These are phyloP conservation scores for Crepidodera aurea DNA, from an alignment of 2,888 invertebrate genomes.

Conservation along the genomic window DNA sequence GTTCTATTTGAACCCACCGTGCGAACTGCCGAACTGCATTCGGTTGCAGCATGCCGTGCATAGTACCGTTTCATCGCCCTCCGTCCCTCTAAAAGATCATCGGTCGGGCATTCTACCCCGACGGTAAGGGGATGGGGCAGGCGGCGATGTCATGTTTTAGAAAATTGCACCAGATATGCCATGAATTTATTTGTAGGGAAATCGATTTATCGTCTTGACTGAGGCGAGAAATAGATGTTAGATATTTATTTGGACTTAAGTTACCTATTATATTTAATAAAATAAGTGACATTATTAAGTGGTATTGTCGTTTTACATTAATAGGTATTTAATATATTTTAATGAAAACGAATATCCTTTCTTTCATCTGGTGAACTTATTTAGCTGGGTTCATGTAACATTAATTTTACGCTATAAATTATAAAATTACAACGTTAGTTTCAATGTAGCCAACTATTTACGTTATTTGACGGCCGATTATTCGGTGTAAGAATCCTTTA, in stretches of 20 bases:
- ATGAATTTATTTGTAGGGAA: slow-evolving; percentile 10
- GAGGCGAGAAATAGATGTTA: neutral
- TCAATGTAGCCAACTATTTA: no score
- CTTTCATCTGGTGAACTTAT: no score
- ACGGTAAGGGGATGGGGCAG: slow-evolving; percentile 24
- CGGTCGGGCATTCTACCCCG: slow-evolving; percentile 35
- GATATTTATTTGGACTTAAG: neutral
- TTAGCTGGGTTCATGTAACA: no score
- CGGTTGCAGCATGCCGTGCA: slow-evolving; percentile 46
- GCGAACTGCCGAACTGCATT: slow-evolving; percentile 47
- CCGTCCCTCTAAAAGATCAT: slow-evolving; percentile 37
- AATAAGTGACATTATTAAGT: no score
- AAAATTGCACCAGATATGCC: slow-evolving; percentile 16
- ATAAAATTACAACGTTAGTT: no score
- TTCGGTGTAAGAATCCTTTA: no score
- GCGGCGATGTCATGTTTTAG: slow-evolving; percentile 26
- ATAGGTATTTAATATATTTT: no score
- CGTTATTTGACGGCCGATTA: no score
- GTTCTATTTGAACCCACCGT: slow-evolving; percentile 53
- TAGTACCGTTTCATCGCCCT: slow-evolving; percentile 43
- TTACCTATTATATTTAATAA: no score
- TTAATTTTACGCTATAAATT: no score
- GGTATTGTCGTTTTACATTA: no score
- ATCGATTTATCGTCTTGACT: slow-evolving; percentile 15
- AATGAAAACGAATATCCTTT: no score